Base-by-base conservation (phyloP, 2,888 invertebrate species). In the Sphaerophoria taeniata region DNA sequence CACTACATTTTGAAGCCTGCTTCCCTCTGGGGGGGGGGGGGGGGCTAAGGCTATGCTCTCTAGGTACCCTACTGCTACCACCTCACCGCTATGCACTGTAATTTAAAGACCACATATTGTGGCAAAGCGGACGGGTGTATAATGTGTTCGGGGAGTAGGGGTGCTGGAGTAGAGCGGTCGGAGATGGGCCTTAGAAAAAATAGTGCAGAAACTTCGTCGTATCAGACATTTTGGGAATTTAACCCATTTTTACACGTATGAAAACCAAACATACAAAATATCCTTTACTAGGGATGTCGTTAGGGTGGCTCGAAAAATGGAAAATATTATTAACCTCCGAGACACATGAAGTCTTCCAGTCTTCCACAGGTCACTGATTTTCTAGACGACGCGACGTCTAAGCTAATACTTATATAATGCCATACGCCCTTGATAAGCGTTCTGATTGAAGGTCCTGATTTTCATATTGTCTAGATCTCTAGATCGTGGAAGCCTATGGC, bases 41-140 rank as follows among this genome's bases (percentile, higher is more conserved):
- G 43, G 43, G 9, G 43, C 43, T 43, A 43, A 43, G 43, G 43
- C 43, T 43, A 3, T 39, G 43, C 43, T 43, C 43, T 43, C 9
- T 34, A 63, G 33, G n/a, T 63, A 63, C 65, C 33, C 14, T 11
- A 14, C 55, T 60, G 43, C 12, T 9, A 39, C 6, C 43, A 43
- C 70, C 61, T 67, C 43, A 72, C 56, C 73, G 74, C 63, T 58
- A 53, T 70, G 71, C 33, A 63, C 70, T 80, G 80, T 71, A 76
- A 80, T 85, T 85, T 85, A 85, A 85, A 85, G 73, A 77, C 85
- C 85, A 77, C 85, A 77, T 76, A 85, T 85, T 81, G 81, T 77
- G 81, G 85, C 61, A 55, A 49, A 45, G 16, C 51, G 43, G 71
- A 73, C 4, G 11, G 31, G 33, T 36, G 58, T 36, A 39, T 51